phyloP scores from a whole-genome alignment of 2,888 invertebrate genomes.

The Chaitophorus viminalis region DNA sequence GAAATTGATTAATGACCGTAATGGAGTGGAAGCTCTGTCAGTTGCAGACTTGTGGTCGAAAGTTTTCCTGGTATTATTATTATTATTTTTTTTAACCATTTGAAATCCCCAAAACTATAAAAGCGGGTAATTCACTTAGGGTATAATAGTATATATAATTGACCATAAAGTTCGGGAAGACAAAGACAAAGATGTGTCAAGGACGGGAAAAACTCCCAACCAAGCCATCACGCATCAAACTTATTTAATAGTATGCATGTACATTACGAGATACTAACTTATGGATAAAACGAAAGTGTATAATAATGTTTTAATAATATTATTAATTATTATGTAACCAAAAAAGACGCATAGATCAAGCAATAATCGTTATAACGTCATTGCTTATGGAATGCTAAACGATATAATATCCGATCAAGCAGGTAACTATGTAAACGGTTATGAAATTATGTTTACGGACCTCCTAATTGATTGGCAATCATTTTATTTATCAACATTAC shows the following conservation, averaged over 20 bases:
- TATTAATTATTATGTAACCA: too few relatives aligned
- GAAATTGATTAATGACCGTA: conserved; percentile 56
- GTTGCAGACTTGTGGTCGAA: conserved; percentile 25
- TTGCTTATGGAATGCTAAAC: too few relatives aligned
- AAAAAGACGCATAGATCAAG: too few relatives aligned
- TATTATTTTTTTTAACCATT: background rate
- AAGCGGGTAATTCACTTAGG: background rate
- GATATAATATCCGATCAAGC: too few relatives aligned
- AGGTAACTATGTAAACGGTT: too few relatives aligned
- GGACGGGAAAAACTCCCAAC: background rate
- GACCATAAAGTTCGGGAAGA: background rate
- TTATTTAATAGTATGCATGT: background rate
- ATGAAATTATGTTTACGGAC: too few relatives aligned
- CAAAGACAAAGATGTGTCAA: background rate
- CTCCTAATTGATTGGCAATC: too few relatives aligned
- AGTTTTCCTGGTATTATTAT: background rate
- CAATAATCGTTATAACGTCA: too few relatives aligned
- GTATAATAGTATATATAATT: background rate
- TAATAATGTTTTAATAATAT: too few relatives aligned
- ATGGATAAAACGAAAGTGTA: background rate
- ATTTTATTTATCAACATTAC: too few relatives aligned
- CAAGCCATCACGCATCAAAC: too few relatives aligned
- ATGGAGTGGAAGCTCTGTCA: conserved; percentile 20
- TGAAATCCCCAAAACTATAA: background rate
- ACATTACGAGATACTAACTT: background rate